Conservation (phyloP, 2,888 invertebrate genomes). For the Eilema caniola region DNA sequence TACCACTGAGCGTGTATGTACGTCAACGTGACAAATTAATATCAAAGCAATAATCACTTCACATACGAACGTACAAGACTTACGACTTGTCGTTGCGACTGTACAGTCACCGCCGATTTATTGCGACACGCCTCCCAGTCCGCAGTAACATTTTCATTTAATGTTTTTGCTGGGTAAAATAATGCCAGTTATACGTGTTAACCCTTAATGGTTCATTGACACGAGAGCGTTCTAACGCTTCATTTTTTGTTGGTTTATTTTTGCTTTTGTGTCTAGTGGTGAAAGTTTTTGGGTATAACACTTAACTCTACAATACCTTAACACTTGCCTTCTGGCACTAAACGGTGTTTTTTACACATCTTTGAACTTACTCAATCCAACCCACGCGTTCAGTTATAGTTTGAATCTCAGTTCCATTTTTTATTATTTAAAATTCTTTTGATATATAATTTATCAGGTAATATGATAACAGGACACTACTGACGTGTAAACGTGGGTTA, state of each 20-base stretch:
- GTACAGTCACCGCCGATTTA: slow-evolving; percentile 61
- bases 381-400: neutral
- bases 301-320: neutral
- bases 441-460: too few species aligned
- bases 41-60: slow-evolving; percentile 38
- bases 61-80: slow-evolving; percentile 35
- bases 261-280: slow-evolving; percentile 37
- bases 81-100: slow-evolving; percentile 47
- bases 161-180: slow-evolving; percentile 71
- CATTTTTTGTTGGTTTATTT: slow-evolving; percentile 44
- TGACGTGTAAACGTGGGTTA: too few species aligned
- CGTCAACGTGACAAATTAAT: slow-evolving; percentile 33
- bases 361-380: neutral
- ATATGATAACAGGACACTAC: too few species aligned
- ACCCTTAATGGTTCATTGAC: slow-evolving; percentile 76
- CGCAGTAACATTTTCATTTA: slow-evolving; percentile 75
- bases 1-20: neutral
- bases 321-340: neutral
- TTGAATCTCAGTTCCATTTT: neutral
- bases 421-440: too few species aligned
- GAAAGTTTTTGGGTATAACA: slow-evolving; percentile 13
- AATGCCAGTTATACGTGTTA: slow-evolving; percentile 72
- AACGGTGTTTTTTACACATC: neutral
- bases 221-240: slow-evolving; percentile 54
- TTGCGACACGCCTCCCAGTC: slow-evolving; percentile 63